These are phyloP conservation scores for Notoglanidium macrostoma DNA, from an alignment of 2,797 vertebrate genomes.

Conservation along the genomic window DNA sequence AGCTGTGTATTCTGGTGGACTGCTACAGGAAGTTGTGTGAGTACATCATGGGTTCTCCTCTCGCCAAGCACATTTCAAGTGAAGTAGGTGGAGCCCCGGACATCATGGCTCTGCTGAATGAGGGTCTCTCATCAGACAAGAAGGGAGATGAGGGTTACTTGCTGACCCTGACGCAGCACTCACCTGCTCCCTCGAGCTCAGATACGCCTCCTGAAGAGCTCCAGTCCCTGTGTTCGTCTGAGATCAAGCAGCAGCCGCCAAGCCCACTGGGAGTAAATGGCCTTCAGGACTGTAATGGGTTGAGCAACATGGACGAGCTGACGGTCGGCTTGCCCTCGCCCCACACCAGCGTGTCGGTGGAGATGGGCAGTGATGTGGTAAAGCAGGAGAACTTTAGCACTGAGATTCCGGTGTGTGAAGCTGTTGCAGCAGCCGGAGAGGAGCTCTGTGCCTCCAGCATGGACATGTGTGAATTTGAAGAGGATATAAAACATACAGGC, in stretches of 20 bases:
- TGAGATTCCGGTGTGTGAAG: conserved; percentile 84
- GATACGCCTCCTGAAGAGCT: conserved; percentile 70
- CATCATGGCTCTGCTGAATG: conserved; percentile 89
- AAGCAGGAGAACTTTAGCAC: conserved; percentile 83
- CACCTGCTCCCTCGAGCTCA: conserved; percentile 75
- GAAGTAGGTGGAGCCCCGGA: conserved; percentile 89
- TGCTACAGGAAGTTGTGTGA: conserved; percentile 97
- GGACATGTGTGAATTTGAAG: conserved; percentile 85
- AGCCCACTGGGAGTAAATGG: conserved; percentile 84
- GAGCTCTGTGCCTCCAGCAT: conserved; percentile 85
- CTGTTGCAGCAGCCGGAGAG: conserved; percentile 72
- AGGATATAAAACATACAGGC: conserved; percentile 87
- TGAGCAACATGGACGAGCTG: conserved; percentile 79
- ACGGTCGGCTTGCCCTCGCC: conserved; percentile 80
- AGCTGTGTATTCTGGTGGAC: conserved; percentile 92
- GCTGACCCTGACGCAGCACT: conserved; percentile 75
- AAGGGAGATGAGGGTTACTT: conserved; percentile 71
- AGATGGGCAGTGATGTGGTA: conserved; percentile 72
- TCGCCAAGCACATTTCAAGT: conserved; percentile 89
- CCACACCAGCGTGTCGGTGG: conserved; percentile 64
- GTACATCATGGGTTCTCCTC: conserved; percentile 91
- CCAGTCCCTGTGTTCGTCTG: conserved; percentile 63
- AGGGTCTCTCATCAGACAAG: conserved; percentile 86
- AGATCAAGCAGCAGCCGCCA: conserved; percentile 70
- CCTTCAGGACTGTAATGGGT: conserved; percentile 89